phyloP scores from a whole-genome alignment of 2,113 vertebrate genomes.

The Nothobranchius furzeri region DNA sequence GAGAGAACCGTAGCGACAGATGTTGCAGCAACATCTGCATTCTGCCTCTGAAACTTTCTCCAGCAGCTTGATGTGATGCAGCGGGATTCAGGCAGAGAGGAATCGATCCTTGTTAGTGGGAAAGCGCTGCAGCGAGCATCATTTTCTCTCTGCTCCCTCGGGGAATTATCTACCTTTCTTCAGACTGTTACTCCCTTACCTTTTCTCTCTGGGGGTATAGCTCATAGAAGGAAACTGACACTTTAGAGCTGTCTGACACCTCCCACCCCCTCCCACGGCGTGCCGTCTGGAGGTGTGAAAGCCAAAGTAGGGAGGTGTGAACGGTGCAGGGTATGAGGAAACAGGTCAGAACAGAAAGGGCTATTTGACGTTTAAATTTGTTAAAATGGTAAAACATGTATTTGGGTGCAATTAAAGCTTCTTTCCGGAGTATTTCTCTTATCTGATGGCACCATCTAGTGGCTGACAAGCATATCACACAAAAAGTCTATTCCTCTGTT shows the following conservation, averaged over 20 bases:
- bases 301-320: not conserved
- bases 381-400: no score
- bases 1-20: not conserved
- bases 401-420: no score
- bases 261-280: conserved; percentile 13
- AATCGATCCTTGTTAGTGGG: conserved; percentile 41
- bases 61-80: conserved; percentile 20
- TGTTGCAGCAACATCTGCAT: conserved; percentile 14
- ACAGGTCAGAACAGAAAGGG: not conserved
- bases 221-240: conserved; percentile 1
- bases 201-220: not conserved
- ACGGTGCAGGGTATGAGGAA: no score
- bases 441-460: no score
- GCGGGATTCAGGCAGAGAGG: conserved; percentile 8
- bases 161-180: conserved; percentile 9
- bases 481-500: no score
- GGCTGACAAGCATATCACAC: no score
- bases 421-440: no score
- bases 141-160: not conserved
- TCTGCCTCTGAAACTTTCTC: conserved; percentile 8
- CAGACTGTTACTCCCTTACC: not conserved
- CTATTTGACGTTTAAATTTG: not conserved
- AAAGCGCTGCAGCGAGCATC: conserved; percentile 11
- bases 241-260: conserved; percentile 1
- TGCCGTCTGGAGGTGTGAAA: conserved; percentile 31